Percentiles rank a stretch among this genome's conserved stretches.
phyloP scores from a whole-genome alignment of 2,888 invertebrate species.

The Drosophila subquinaria region DNA sequence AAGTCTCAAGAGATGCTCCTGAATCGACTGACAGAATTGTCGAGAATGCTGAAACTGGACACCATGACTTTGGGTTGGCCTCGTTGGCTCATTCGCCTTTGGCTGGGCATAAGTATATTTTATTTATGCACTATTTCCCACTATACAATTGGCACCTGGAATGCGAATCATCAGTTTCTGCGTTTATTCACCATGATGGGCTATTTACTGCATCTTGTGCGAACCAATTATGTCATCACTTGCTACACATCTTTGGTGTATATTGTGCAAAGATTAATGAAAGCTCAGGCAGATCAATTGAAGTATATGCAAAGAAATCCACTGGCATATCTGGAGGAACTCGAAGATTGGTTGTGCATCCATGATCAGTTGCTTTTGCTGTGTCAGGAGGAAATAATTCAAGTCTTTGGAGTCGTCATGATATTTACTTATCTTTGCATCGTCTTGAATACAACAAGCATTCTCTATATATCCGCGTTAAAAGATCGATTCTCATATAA shows the following conservation, averaged over 20 bases:
- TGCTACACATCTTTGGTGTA: conserved; percentile 38
- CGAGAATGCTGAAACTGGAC: conserved; percentile 16
- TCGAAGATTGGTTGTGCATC: conserved; percentile 4
- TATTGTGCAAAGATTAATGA: conserved; percentile 20
- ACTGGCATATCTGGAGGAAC: neutral
- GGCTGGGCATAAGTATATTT: conserved; percentile 18
- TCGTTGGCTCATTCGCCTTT: conserved; percentile 13
- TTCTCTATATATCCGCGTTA: conserved; percentile 29
- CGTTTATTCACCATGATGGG: neutral
- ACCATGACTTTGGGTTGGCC: conserved; percentile 5
- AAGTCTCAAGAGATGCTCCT: conserved; percentile 21
- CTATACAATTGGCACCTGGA: neutral
- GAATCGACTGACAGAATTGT: conserved; percentile 25
- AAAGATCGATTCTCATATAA: conserved; percentile 26
- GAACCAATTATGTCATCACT: conserved; percentile 36
- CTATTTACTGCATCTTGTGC: neutral
- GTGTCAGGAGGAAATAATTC: conserved; percentile 30
- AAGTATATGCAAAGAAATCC: too few relatives aligned
- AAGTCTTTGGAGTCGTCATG: conserved; percentile 34
- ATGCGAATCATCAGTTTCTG: neutral
- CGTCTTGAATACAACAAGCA: conserved; percentile 22
- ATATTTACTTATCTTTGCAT: conserved; percentile 23
- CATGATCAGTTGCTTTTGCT: conserved; percentile 32
- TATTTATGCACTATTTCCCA: neutral
- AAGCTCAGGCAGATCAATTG: conserved; percentile 14